Evolutionary conservation across 1,140 invertebrate genomes (phyloP).

Genomic region (Bombus pyrosoma): DNA sequence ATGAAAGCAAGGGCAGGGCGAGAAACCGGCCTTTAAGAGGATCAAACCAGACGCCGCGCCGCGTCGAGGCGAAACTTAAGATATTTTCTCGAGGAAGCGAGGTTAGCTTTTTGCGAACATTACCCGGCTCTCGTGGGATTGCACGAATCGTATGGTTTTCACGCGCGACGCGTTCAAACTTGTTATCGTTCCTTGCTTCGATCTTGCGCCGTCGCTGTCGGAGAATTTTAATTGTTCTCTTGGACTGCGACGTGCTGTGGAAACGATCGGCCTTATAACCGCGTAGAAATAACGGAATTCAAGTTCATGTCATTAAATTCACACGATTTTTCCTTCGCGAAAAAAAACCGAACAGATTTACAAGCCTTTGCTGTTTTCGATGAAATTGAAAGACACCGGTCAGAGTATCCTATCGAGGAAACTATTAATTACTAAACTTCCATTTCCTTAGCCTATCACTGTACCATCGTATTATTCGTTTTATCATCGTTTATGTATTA

Average conservation of each 20-base stretch:
- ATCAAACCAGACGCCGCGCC: slow-evolving; percentile 28
- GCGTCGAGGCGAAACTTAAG: slow-evolving; percentile 43
- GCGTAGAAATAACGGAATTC: slow-evolving; percentile 12
- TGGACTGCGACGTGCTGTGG: slow-evolving; percentile 8
- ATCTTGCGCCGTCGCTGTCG: slow-evolving; percentile 21
- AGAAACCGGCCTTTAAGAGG: slow-evolving; percentile 51
- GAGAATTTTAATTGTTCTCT: slow-evolving; percentile 38
- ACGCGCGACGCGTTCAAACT: slow-evolving; percentile 38
- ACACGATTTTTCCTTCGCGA: not conserved
- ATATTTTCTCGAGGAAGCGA: slow-evolving; percentile 41
- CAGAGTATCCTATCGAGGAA: not conserved
- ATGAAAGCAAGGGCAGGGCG: not conserved
- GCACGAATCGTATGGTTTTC: slow-evolving; percentile 47
- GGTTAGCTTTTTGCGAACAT: slow-evolving; percentile 33
- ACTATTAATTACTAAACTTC: not conserved
- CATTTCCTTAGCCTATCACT: not conserved
- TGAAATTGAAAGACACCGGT: not conserved
- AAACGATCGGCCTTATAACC: not conserved
- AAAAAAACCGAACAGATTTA: not conserved
- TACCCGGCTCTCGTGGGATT: slow-evolving; percentile 39
- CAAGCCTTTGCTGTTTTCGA: not conserved
- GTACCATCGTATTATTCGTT: too few species aligned
- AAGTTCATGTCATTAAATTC: not conserved
- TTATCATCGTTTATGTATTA: too few species aligned
- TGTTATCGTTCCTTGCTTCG: slow-evolving; percentile 40